These are phyloP conservation scores for Leptopilina drosophilae DNA, from an alignment of 2,888 invertebrate species.

Conservation along the genomic window DNA sequence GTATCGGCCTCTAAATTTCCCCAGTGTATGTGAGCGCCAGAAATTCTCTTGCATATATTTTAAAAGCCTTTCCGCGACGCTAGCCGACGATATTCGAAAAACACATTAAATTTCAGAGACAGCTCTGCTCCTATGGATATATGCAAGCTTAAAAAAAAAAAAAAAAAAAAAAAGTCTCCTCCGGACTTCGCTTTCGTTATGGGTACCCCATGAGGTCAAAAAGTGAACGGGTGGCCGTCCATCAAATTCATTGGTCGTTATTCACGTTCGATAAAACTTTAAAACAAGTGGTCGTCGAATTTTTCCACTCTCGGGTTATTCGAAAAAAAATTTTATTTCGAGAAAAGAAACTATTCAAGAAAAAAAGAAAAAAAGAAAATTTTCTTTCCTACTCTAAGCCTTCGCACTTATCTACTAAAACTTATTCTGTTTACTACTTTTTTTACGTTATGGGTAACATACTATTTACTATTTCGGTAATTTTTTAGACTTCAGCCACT, in stretches of 20 bases:
- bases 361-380: background rate
- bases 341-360: too few species aligned
- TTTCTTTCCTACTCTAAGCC: too few species aligned
- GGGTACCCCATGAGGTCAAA: slow-evolving; percentile 39
- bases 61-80: slow-evolving; percentile 36
- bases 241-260: slow-evolving; percentile 28
- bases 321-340: background rate
- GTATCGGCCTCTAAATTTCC: slow-evolving; percentile 39
- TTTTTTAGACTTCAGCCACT: too few species aligned
- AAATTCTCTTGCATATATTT: slow-evolving; percentile 14
- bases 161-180: background rate
- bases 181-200: slow-evolving; percentile 8
- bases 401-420: too few species aligned
- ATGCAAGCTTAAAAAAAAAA: slow-evolving; percentile 24
- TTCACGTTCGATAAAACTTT: slow-evolving; percentile 33
- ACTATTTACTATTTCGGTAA: too few species aligned
- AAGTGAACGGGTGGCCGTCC: slow-evolving; percentile 34
- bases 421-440: too few species aligned
- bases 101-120: slow-evolving; percentile 39
- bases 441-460: too few species aligned
- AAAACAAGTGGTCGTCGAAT: slow-evolving; percentile 22
- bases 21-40: slow-evolving; percentile 19
- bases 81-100: slow-evolving; percentile 34
- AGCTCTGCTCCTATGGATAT: slow-evolving; percentile 18
- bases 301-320: background rate